Evolutionary conservation across 2,113 vertebrate genomes (phyloP), one percentile per base, ranked within the genome.

Genomic region (Takifugu bimaculatus): DNA sequence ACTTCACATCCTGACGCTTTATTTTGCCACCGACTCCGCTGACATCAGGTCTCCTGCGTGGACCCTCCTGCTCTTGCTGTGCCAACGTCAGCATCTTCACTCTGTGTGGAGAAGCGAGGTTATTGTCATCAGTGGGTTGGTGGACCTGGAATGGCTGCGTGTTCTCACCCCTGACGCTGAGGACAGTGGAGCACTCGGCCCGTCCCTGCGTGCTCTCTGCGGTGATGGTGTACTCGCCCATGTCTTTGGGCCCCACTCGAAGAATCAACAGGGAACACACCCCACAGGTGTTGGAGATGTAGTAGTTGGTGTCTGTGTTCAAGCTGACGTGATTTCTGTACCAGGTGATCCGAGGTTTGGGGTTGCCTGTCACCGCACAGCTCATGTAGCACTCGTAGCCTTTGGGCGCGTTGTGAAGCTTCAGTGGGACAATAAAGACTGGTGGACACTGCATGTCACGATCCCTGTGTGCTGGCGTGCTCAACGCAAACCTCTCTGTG

Each of bases 381-480:
- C 89, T 97, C 93, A 97, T 95, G 27, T 54, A 85, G 42, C 94
- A 95, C 57, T 94, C 91, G 0, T 90, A 94, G 54, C 94, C 94
- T 0, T 58, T 78, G 0, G 90, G 91, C 60, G 93, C 92, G 14
- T 89, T 87, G 14, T 93, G 94, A 0, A 87, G 68, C 72, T 93
- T 94, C 39, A 96, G 63, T 0, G 87, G 90, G 13, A 93, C 93
- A 0, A 92, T 85, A 80, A 96, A 92, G 2, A 85, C 48, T 0
- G 94, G 94, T 51, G 90, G 85, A 65, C 87, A 92, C 27, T 50
- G 82, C 60, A 88, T 75, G 57, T 93, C 83, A 0, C 88, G 85
- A 15, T 83, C 82, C 64, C 70, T 90, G 69, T 75, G 83, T 3
- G 55, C 56, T 0, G 85, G 88, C 5, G 75, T 2, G 54, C 14